These are phyloP conservation scores for Battus philenor DNA, from an alignment of 1,140 invertebrate genomes.

Conservation along the genomic window DNA sequence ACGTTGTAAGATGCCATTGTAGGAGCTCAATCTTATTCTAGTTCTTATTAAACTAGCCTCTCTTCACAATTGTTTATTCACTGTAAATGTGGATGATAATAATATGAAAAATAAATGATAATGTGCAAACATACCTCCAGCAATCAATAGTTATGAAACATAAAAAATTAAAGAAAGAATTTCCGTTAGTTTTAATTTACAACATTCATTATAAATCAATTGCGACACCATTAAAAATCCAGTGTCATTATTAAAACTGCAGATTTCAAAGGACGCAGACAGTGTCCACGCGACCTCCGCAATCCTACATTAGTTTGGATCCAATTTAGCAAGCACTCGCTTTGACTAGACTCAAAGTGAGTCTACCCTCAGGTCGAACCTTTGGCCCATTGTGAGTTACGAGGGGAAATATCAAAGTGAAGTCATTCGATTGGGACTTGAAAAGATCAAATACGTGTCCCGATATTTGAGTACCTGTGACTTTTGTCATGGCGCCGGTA, in stretches of 20 bases:
- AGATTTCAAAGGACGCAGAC: constrained; percentile 1
- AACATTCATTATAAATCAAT: background rate
- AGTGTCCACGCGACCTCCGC: constrained; percentile 6
- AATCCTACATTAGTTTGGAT: constrained; percentile 26
- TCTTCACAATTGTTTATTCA: no score
- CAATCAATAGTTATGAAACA: no score
- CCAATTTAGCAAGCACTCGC: constrained; percentile 29
- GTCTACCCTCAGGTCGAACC: constrained; percentile 43
- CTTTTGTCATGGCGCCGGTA: constrained; percentile 41
- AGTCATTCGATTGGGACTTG: constrained; percentile 57
- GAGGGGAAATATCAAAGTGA: constrained; percentile 57
- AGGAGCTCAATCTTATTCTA: no score
- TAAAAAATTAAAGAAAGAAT: no score
- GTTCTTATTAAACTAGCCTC: no score
- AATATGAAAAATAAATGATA: no score
- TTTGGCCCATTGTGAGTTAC: constrained; percentile 39
- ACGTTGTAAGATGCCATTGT: no score
- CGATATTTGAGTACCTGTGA: constrained; percentile 45
- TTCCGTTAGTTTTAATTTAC: no score
- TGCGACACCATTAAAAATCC: constrained; percentile 1
- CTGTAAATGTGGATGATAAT: no score
- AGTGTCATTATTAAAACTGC: constrained; percentile 6
- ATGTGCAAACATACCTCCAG: no score
- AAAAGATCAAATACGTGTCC: constrained; percentile 63
- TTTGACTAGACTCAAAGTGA: constrained; percentile 53